phyloP scores from a whole-genome alignment of 2,113 vertebrate species.

The Bettongia penicillata region DNA sequence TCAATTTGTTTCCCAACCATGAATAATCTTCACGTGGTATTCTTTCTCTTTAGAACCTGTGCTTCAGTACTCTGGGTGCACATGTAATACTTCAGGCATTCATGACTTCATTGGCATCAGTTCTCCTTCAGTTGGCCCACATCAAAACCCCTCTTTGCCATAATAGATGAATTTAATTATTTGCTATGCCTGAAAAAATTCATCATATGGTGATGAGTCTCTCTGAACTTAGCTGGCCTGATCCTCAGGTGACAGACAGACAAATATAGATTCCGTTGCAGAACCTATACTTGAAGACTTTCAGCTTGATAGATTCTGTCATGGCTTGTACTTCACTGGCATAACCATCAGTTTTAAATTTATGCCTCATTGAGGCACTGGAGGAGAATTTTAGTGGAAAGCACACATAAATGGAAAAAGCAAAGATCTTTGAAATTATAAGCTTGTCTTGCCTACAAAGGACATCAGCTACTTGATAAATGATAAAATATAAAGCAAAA shows the following conservation, averaged over 20 bases:
- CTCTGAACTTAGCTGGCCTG: background rate
- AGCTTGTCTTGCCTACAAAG: conserved; percentile 17
- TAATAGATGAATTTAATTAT: background rate
- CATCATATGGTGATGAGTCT: background rate
- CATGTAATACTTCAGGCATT: background rate
- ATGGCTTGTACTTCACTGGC: background rate
- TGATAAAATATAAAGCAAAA: background rate
- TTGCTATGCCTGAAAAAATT: background rate
- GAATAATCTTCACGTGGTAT: conserved; percentile 5
- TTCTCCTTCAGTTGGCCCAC: background rate
- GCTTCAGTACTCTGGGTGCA: conserved; percentile 16
- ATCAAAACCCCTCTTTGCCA: background rate
- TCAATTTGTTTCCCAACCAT: background rate
- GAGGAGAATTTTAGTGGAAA: background rate
- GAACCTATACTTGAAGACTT: background rate
- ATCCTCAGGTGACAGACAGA: background rate
- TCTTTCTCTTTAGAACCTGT: conserved; percentile 19
- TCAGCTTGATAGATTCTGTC: background rate
- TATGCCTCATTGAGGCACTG: background rate
- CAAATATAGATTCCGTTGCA: background rate
- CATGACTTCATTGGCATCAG: background rate
- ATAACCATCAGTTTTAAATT: background rate
- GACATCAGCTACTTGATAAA: background rate
- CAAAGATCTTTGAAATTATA: conserved; percentile 40
- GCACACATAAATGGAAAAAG: background rate